These are phyloP conservation scores for Enteromius unitaeniatus DNA, from an alignment of 2,797 vertebrate species.

Conservation along the genomic window DNA sequence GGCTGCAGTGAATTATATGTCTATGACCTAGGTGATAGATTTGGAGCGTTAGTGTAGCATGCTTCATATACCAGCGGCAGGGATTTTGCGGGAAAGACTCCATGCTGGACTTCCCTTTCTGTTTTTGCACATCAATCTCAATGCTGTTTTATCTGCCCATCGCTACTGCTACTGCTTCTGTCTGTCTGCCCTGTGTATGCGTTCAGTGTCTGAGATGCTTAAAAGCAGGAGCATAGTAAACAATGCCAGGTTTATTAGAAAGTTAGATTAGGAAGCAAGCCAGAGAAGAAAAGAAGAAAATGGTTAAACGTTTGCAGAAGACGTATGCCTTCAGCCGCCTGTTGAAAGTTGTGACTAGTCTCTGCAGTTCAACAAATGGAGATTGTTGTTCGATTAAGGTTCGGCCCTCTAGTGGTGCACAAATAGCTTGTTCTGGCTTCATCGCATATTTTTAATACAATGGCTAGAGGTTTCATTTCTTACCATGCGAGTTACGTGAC, in stretches of 20 bases:
- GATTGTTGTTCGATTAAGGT: neutral
- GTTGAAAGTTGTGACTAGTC: neutral
- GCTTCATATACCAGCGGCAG: constrained; percentile 58
- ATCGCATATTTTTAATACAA: neutral
- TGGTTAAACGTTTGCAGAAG: neutral
- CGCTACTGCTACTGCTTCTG: constrained; percentile 14
- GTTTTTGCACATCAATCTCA: constrained; percentile 30
- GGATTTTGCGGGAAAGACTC: constrained; percentile 47
- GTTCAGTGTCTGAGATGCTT: constrained; percentile 1
- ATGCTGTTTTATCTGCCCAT: constrained; percentile 18
- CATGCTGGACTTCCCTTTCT: constrained; percentile 26
- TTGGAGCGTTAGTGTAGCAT: constrained; percentile 57
- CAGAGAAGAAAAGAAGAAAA: neutral
- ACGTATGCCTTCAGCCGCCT: neutral
- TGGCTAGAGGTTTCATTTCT: neutral
- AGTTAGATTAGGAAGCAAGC: neutral
- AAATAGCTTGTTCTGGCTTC: neutral
- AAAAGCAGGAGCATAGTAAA: neutral
- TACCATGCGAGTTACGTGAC: neutral
- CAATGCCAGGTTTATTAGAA: neutral
- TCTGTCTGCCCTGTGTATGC: constrained; percentile 41
- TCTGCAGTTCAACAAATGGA: neutral
- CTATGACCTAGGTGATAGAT: constrained; percentile 62
- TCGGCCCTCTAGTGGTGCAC: neutral
- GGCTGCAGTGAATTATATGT: constrained; percentile 60